These are phyloP conservation scores for Archips xylosteana DNA, from an alignment of 2,888 invertebrate genomes.

Conservation along the genomic window DNA sequence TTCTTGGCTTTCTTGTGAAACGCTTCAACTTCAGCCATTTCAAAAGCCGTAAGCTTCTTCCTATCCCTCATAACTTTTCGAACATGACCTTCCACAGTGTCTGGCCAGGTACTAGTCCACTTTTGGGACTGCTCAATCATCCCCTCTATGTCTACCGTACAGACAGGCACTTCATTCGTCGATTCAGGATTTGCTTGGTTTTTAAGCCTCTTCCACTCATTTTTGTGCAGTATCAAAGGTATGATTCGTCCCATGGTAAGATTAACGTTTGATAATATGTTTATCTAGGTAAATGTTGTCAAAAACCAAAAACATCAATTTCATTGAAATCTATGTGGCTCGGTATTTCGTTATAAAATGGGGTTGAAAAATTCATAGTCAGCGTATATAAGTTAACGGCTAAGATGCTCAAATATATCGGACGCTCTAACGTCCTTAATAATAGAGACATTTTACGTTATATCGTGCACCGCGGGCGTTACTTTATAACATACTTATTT, in stretches of 20 bases:
- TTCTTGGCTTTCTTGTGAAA: conserved; percentile 46
- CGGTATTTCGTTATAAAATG: conserved; percentile 23
- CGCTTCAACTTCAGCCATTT: conserved; percentile 50
- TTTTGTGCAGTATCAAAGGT: conserved; percentile 54
- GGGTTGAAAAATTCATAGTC: neutral
- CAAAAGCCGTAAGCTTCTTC: conserved; percentile 48
- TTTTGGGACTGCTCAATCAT: conserved; percentile 60
- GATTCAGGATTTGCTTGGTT: conserved; percentile 47
- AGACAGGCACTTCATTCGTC: conserved; percentile 38
- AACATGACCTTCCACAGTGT: conserved; percentile 59
- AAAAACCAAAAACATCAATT: neutral
- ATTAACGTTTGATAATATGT: conserved; percentile 3
- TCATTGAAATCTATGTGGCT: conserved; percentile 24
- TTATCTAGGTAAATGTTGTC: neutral
- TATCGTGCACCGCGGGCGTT: too few species aligned
- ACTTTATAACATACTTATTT: too few species aligned
- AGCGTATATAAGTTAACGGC: too few species aligned
- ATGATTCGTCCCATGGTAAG: conserved; percentile 44
- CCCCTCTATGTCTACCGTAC: conserved; percentile 53
- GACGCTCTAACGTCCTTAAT: too few species aligned
- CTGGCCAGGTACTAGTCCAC: conserved; percentile 67
- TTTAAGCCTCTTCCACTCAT: conserved; percentile 64
- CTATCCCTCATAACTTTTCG: conserved; percentile 50
- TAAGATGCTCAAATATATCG: too few species aligned
- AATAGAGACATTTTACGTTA: too few species aligned